phyloP scores from a whole-genome alignment of 2,888 invertebrate species.

The Galerucella pusilla region DNA sequence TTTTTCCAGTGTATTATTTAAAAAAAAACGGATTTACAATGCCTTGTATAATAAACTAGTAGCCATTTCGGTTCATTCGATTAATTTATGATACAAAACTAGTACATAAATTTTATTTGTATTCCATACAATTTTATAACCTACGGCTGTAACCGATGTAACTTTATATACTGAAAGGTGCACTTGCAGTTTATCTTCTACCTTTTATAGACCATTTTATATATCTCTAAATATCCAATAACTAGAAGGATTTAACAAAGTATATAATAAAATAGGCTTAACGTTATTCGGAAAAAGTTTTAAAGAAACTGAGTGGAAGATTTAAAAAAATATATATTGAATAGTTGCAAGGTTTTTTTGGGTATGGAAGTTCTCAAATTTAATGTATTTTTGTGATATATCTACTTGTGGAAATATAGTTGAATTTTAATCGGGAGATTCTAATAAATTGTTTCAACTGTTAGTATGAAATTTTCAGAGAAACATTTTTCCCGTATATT shows the following conservation, averaged over 20 bases:
- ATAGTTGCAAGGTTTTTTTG: neutral
- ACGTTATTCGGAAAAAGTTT: neutral
- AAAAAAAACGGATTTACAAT: neutral
- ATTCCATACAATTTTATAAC: constrained; percentile 6
- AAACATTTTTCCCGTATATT: constrained; percentile 32
- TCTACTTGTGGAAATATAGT: too few relatives aligned
- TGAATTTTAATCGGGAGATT: too few relatives aligned
- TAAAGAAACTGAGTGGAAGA: neutral
- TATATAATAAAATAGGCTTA: neutral
- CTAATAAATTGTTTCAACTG: neutral
- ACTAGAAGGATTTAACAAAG: constrained; percentile 9
- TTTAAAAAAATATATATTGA: neutral
- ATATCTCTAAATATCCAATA: constrained; percentile 27
- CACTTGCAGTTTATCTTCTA: constrained; percentile 21
- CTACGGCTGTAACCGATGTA: neutral
- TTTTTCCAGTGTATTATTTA: neutral
- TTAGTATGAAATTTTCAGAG: neutral
- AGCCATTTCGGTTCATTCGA: neutral
- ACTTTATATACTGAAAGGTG: constrained; percentile 26
- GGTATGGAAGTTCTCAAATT: neutral
- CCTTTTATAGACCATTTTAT: constrained; percentile 28
- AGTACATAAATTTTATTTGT: constrained; percentile 5
- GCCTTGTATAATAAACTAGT: neutral
- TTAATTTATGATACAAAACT: constrained; percentile 3
- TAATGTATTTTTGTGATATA: too few relatives aligned